These are phyloP conservation scores for Tyria jacobaeae DNA, from an alignment of 2,888 invertebrate genomes.

Conservation along the genomic window DNA sequence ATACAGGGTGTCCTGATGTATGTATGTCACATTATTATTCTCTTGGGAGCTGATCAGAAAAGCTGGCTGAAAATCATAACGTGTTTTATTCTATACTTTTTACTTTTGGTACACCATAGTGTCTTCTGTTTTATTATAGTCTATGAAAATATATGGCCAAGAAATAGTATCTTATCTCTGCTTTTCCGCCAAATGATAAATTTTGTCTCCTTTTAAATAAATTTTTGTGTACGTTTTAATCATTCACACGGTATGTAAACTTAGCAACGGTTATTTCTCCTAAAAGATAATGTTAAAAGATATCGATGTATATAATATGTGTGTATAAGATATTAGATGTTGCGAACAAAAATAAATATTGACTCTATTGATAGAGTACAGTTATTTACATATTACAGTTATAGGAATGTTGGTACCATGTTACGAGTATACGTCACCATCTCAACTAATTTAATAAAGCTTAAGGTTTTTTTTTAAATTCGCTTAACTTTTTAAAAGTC, in stretches of 20 bases:
- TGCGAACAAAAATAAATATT: slow-evolving; percentile 26
- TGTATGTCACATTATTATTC: too few relatives aligned
- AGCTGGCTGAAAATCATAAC: too few relatives aligned
- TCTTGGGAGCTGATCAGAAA: too few relatives aligned
- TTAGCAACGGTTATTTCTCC: slow-evolving; percentile 51
- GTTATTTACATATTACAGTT: slow-evolving; percentile 11
- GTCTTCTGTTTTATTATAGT: neutral
- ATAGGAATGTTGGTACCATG: neutral
- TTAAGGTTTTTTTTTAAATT: too few relatives aligned
- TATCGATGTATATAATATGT: too few relatives aligned
- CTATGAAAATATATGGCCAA: neutral
- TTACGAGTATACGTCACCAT: too few relatives aligned
- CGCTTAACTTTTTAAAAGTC: too few relatives aligned
- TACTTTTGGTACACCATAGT: too few relatives aligned
- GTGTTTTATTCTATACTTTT: too few relatives aligned
- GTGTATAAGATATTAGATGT: too few relatives aligned
- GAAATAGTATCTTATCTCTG: neutral
- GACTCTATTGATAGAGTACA: slow-evolving; percentile 5
- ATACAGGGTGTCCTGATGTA: too few relatives aligned
- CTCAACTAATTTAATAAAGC: too few relatives aligned
- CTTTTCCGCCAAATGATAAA: slow-evolving; percentile 41
- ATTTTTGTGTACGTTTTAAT: slow-evolving; percentile 43
- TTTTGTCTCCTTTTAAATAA: slow-evolving; percentile 35
- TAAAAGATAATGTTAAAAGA: slow-evolving; percentile 36
- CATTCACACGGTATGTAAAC: slow-evolving; percentile 53